Conservation (phyloP, 2,797 vertebrate species). For the Falco peregrinus region DNA sequence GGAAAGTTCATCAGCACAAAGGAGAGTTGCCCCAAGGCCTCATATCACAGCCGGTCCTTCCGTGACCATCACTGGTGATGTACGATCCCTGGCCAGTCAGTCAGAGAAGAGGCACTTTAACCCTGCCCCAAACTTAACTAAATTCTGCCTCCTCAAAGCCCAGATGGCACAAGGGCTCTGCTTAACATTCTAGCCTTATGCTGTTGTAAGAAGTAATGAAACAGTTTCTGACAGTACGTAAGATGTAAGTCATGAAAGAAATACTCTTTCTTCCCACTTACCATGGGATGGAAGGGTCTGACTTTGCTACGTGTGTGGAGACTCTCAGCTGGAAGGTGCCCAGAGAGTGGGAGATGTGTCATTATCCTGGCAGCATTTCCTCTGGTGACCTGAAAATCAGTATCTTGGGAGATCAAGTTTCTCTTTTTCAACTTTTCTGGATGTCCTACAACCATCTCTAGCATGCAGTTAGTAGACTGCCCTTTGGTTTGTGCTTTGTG, state of each 20-base stretch:
- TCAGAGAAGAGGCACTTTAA: neutral
- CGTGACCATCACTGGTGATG: neutral
- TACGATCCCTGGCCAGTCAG: neutral
- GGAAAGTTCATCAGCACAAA: neutral
- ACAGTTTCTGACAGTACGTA: neutral
- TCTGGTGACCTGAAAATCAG: neutral
- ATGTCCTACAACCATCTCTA: neutral
- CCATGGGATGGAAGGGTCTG: neutral
- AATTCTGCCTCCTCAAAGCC: neutral
- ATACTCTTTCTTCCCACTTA: neutral
- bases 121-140: neutral
- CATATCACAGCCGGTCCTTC: neutral
- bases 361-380: neutral
- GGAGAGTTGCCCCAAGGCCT: neutral
- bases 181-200: neutral
- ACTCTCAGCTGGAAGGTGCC: neutral
- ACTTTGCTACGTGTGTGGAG: neutral
- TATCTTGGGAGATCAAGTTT: neutral
- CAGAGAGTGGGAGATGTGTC: neutral
- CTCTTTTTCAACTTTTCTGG: neutral
- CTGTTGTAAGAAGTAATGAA: neutral
- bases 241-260: neutral
- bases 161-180: neutral
- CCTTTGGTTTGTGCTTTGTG: accelerated
- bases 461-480: neutral